phyloP scores from a whole-genome alignment of 92 coral and sea anemone species.

The Zoanthus solanderi region DNA sequence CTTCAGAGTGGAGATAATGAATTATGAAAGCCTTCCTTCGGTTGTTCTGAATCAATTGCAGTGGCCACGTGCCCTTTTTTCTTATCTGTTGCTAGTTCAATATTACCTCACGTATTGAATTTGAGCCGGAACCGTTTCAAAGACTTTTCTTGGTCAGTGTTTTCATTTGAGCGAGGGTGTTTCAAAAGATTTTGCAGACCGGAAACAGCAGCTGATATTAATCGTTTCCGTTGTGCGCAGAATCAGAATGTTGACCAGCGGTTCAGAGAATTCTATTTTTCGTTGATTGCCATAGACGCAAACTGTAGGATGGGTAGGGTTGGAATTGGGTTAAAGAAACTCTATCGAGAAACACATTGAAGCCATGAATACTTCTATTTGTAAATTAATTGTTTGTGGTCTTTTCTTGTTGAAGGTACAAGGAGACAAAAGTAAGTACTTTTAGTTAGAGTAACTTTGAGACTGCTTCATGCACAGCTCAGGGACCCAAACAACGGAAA shows the following conservation, averaged over 20 bases:
- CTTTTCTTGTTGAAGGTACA: neutral
- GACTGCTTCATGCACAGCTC: conserved; percentile 20
- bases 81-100: conserved; percentile 24
- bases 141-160: conserved; percentile 35
- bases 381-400: conserved; percentile 13
- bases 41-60: neutral
- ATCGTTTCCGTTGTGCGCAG: conserved; percentile 54
- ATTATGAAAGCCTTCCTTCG: neutral
- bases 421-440: conserved; percentile 38
- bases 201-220: conserved; percentile 54
- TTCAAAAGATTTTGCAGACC: conserved; percentile 35
- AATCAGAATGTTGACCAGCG: conserved; percentile 46
- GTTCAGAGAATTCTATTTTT: neutral
- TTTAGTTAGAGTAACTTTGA: conserved; percentile 28
- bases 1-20: conserved; percentile 6
- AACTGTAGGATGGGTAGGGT: conserved; percentile 9
- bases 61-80: conserved; percentile 31
- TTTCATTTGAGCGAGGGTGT: conserved; percentile 31
- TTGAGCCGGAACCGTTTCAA: conserved; percentile 45
- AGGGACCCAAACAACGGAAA: conserved; percentile 19
- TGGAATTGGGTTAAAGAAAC: neutral
- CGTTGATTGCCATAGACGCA: neutral
- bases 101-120: conserved; percentile 38
- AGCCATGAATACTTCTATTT: neutral
- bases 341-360: neutral